Percentiles rank a stretch among this genome's conserved stretches.
Conservation (phyloP, 2,888 invertebrate genomes). For the Leptinotarsa rubiginosa region DNA sequence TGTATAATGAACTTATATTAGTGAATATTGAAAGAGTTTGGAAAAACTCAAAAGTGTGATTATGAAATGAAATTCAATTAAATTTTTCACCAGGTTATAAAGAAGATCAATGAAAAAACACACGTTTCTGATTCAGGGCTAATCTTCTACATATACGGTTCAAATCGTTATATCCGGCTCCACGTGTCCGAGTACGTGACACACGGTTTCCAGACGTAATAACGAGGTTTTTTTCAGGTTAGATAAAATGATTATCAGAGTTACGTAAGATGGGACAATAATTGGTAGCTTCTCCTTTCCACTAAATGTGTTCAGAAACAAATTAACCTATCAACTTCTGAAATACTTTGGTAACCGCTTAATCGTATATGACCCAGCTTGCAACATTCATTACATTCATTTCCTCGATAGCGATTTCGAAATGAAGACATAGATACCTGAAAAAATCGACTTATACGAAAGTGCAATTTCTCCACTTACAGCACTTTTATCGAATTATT, state of each 20-base stretch:
- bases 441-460: slow-evolving; percentile 16
- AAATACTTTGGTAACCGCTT: background rate
- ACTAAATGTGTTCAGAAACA: background rate
- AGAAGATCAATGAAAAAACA: too few relatives aligned
- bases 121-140: too few relatives aligned
- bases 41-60: too few relatives aligned
- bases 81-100: too few relatives aligned
- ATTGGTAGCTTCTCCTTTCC: background rate
- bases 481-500: slow-evolving; percentile 14
- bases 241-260: background rate
- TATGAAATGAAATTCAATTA: too few relatives aligned
- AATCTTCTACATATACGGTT: too few relatives aligned
- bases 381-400: background rate
- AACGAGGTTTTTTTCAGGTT: background rate
- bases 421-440: slow-evolving; percentile 10
- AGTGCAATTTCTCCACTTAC: slow-evolving; percentile 4
- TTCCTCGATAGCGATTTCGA: background rate
- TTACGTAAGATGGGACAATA: background rate
- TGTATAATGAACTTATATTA: too few relatives aligned
- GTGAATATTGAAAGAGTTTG: too few relatives aligned
- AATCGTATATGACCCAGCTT: background rate
- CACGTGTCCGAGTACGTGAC: background rate
- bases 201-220: background rate
- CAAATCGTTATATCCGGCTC: background rate
- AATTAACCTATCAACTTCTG: background rate